Base-by-base conservation (phyloP, 1,140 invertebrate species). In the Drosophila aff. region DNA sequence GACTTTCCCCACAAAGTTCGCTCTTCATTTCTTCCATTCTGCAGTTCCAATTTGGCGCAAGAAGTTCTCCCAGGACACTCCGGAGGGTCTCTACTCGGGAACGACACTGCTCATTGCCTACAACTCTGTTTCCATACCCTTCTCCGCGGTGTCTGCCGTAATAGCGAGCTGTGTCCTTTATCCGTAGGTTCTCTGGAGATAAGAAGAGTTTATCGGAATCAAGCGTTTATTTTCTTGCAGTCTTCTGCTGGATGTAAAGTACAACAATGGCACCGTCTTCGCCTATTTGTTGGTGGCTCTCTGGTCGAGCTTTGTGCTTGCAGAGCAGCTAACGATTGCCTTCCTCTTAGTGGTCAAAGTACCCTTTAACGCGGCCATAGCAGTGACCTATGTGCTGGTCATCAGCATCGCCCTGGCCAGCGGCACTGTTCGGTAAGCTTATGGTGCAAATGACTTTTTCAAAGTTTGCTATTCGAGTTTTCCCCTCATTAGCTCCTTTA, bases 41-140 rank as follows among this genome's bases (percentile, higher is more conserved):
- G 4, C 85, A 98, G 97, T 96, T 95, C 96, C 96, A 40, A 95
- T 95, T 49, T 97, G 97, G 93, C 94, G 98, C n/a, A 97, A 97
- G 36, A 94, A 97, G 28, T 98, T 98, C 92, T 98, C 98, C 72
- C 97, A 98, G 92, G 98, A 98, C 89, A 96, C 96, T 13, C 95
- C 97, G 59, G 97, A 98, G 90, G 97, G 97, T 2, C 93, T 97
- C 0, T 98, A 98, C 89, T 95, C 96, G 16, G 98, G 97, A 4
- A 96, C 97, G 0, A 95, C 97, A 68, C 96, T 98, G 72, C 93
- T 98, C 0, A 93, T 97, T 0, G 96, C 96, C 0, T 97, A 97
- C 90, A 96, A 96, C 57, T 85, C 98, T 1, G 95, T 97, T 9
- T 97, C 96, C 5, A 92, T 98, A 33, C 97, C 97, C 0, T 95